A percentile compares a stretch with the other conserved stretches of the same genome.
These are phyloP conservation scores for Crypturellus tataupa DNA, from an alignment of 2,797 vertebrate species.

Conservation along the genomic window DNA sequence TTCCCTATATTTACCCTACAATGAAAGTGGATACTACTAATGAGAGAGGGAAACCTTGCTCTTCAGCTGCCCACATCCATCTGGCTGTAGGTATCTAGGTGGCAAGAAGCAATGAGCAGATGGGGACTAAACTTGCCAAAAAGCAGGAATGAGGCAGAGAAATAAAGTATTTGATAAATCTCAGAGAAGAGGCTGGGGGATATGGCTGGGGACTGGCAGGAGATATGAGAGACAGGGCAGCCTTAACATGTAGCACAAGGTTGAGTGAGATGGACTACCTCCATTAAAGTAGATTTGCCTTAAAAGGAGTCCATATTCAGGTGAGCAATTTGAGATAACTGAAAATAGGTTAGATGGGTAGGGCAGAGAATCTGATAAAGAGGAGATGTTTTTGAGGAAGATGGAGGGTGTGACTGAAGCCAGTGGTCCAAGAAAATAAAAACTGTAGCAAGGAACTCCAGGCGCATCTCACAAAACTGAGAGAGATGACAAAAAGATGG, in stretches of 20 bases:
- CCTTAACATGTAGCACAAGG: neutral
- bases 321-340: neutral
- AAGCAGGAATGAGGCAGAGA: neutral
- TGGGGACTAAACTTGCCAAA: neutral
- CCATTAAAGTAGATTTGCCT: neutral
- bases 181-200: neutral
- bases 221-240: neutral
- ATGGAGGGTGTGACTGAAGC: neutral
- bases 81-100: neutral
- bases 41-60: neutral
- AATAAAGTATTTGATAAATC: fast-evolving
- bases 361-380: neutral
- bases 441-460: neutral
- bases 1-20: neutral
- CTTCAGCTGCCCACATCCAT: neutral
- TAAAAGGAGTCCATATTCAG: neutral
- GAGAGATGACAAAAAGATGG: neutral
- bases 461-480: neutral
- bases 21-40: neutral
- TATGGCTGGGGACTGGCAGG: neutral
- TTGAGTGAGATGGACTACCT: neutral
- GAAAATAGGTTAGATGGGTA: neutral
- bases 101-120: neutral
- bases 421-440: neutral
- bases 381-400: neutral